Evolutionary conservation across 1,140 invertebrate species (phyloP), one percentile per base, ranked within the genome.

Genomic region (Pantala flavescens): DNA sequence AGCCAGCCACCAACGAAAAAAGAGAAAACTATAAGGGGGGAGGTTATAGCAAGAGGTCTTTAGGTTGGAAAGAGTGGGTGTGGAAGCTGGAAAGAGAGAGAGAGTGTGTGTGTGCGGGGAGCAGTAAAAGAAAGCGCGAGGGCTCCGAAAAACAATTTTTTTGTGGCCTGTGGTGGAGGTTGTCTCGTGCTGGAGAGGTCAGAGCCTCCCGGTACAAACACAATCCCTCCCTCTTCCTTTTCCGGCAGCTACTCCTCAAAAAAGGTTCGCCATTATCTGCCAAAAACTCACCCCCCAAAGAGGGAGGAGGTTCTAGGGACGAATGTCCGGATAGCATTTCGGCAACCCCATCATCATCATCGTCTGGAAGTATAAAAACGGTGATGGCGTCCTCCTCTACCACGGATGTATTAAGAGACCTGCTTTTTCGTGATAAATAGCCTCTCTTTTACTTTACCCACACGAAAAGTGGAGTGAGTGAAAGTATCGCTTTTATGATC

Each of bases 111-210:
- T n/a, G n/a, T 63, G 16, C 5, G 49, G 49, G 49, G 49, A 21
- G 49, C 28, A 36, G 28, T 36, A 63, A 63, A 63, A 63, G 49
- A 21, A 63, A 21, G 49, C n/a, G 49, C 16, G 49, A 63, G 49
- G 49, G 49, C 12, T 63, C 49, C 49, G 49, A 63, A 63, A 63
- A 63, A 63, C 49, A 63, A 63, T 63, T 63, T 63, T 36, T 63
- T 63, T 63, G 49, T 63, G 49, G 16, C 49, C 49, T 21, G 14
- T 12, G 49, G 16, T 63, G 49, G 49, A 21, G 49, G 14, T 63
- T 63, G 49, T 12, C 49, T 63, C 49, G 49, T 63, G 49, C 49
- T 63, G 12, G 49, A 19, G 49, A 21, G 49, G 49, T 19, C 49
- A 63, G 49, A 63, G 49, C 49, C n/a, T 63, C 49, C 16, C 49